Evolutionary conservation across 2,113 vertebrate species (phyloP).

Genomic region (Cyanocitta stelleri): DNA sequence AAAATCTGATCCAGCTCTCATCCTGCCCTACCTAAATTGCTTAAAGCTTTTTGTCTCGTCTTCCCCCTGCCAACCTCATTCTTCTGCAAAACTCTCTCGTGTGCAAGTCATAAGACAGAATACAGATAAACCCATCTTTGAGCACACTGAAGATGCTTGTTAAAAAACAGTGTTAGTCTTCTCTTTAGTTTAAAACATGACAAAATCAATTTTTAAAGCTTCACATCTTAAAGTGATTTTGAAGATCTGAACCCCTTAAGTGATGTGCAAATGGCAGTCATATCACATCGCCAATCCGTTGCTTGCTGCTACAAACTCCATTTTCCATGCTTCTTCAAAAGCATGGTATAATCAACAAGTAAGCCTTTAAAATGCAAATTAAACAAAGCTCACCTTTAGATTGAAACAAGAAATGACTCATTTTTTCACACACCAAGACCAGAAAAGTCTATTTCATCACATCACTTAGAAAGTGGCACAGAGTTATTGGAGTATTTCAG

Average conservation of each 20-base stretch:
- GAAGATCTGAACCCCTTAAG: slow-evolving; percentile 12
- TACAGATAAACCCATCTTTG: background rate
- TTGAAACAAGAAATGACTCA: background rate
- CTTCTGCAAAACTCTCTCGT: background rate
- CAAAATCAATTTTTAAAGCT: slow-evolving; percentile 29
- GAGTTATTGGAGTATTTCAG: background rate
- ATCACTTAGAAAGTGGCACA: background rate
- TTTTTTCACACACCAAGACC: background rate
- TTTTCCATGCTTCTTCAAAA: slow-evolving; percentile 39
- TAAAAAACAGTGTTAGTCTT: background rate
- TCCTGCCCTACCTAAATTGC: background rate
- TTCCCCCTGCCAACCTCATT: background rate
- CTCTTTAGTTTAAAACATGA: slow-evolving; percentile 9
- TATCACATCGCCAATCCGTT: slow-evolving; percentile 17
- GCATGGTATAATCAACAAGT: slow-evolving; percentile 1
- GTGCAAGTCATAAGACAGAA: background rate
- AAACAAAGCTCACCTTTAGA: slow-evolving; percentile 20
- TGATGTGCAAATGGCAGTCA: slow-evolving; percentile 8
- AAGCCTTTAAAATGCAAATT: slow-evolving; percentile 51
- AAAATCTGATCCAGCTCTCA: background rate
- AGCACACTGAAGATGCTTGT: background rate
- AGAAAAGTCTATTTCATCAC: background rate
- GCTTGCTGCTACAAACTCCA: background rate
- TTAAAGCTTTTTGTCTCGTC: background rate
- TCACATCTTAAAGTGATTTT: slow-evolving; percentile 14